phyloP scores from a whole-genome alignment of 2,113 vertebrate genomes.

The Hemicordylus capensis region DNA sequence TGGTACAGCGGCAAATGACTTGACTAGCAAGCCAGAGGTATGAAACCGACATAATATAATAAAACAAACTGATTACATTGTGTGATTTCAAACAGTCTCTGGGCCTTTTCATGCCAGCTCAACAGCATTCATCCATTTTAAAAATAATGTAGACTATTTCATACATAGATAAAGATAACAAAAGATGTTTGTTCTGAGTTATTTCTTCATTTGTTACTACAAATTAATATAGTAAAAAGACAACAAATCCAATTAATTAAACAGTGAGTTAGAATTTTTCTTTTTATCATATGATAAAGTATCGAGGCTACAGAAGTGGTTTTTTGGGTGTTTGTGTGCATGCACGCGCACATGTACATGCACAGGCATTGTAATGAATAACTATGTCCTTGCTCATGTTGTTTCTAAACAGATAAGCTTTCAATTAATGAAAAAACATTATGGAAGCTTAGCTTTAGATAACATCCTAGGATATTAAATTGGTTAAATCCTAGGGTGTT shows the following conservation, averaged over 20 bases:
- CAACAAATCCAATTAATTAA: slow-evolving; percentile 57
- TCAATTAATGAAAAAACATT: neutral
- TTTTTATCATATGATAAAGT: slow-evolving; percentile 53
- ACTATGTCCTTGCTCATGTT: neutral
- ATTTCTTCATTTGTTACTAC: slow-evolving; percentile 20
- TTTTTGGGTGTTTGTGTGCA: neutral
- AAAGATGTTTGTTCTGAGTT: slow-evolving; percentile 2
- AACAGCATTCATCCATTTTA: slow-evolving; percentile 36
- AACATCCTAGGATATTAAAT: neutral
- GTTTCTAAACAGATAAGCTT: slow-evolving; percentile 26
- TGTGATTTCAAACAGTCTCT: slow-evolving; percentile 37
- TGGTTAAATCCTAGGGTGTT: too few relatives aligned
- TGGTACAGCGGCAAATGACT: too few relatives aligned
- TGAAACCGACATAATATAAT: too few relatives aligned
- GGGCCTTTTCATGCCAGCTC: slow-evolving; percentile 32
- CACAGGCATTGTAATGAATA: slow-evolving; percentile 8
- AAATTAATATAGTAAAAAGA: slow-evolving; percentile 21
- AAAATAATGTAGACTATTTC: slow-evolving; percentile 13
- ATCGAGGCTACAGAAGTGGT: slow-evolving; percentile 44
- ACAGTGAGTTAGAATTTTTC: slow-evolving; percentile 45
- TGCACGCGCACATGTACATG: neutral
- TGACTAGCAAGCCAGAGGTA: too few relatives aligned
- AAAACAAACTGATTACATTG: too few relatives aligned
- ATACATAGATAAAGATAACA: slow-evolving; percentile 21
- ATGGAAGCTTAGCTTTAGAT: slow-evolving; percentile 6